Conservation (phyloP, 2,888 invertebrate genomes). For the Galeruca laticollis region DNA sequence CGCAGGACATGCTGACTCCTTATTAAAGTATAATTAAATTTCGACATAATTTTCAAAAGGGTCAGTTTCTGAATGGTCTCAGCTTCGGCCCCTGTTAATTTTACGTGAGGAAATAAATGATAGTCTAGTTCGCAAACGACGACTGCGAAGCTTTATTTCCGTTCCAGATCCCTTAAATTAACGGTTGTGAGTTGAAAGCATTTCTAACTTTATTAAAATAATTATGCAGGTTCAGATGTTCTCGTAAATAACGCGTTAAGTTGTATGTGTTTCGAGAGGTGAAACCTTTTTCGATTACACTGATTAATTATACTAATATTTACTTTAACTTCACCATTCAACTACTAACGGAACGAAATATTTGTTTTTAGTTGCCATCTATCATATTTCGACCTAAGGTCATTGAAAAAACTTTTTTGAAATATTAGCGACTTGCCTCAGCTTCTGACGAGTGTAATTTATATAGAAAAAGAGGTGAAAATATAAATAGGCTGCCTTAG, state of each 20-base stretch:
- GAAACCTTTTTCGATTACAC: neutral
- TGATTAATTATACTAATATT: neutral
- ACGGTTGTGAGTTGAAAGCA: constrained; percentile 42
- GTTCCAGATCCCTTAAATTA: constrained; percentile 46
- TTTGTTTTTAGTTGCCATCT: neutral
- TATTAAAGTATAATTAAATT: constrained; percentile 66
- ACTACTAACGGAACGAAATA: no score
- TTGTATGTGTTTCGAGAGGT: constrained; percentile 15
- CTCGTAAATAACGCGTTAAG: constrained; percentile 22
- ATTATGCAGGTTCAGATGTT: constrained; percentile 39
- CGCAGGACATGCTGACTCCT: constrained; percentile 57
- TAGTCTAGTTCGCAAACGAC: constrained; percentile 43
- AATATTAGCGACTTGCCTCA: no score
- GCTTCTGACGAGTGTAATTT: no score
- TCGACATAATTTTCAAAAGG: constrained; percentile 63
- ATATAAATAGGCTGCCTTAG: no score
- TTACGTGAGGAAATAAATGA: constrained; percentile 51
- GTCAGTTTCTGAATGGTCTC: constrained; percentile 56
- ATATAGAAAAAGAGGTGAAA: no score
- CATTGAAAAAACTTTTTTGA: no score
- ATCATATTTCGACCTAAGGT: no score
- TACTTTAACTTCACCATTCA: neutral
- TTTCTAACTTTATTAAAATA: constrained; percentile 49
- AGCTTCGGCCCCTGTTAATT: constrained; percentile 47
- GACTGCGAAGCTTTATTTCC: constrained; percentile 22